Conservation (phyloP, 2,888 invertebrate genomes). For the Notocelia uddmanniana region DNA sequence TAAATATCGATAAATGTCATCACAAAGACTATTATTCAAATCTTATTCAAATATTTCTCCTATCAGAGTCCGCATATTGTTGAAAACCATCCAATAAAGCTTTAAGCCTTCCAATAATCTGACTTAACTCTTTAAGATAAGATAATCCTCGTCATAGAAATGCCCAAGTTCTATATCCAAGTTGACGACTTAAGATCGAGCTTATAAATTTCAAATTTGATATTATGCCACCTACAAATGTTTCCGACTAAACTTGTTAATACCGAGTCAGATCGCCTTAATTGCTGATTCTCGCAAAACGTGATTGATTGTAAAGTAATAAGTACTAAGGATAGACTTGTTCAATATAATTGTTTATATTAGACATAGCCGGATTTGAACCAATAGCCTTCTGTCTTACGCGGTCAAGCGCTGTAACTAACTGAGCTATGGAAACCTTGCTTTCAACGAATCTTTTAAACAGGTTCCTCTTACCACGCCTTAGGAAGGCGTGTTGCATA, state of each 20-base stretch:
- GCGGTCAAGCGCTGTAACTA: too few relatives aligned
- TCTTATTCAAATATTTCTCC: background rate
- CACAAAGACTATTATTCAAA: background rate
- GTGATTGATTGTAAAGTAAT: background rate
- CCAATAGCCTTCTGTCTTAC: too few relatives aligned
- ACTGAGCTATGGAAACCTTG: too few relatives aligned
- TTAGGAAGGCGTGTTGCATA: too few relatives aligned
- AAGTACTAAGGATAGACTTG: too few relatives aligned
- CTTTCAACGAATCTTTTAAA: too few relatives aligned
- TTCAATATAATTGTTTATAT: too few relatives aligned
- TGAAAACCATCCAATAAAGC: background rate
- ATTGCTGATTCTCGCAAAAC: too few relatives aligned
- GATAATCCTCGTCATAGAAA: conserved; percentile 23
- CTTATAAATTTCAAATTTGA: conserved; percentile 40
- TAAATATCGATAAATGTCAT: too few relatives aligned
- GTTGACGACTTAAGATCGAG: conserved; percentile 28
- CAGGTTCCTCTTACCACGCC: too few relatives aligned
- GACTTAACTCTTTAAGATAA: conserved; percentile 15
- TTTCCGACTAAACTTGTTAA: conserved; percentile 5
- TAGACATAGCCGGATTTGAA: too few relatives aligned
- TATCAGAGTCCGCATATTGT: background rate
- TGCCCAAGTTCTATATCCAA: conserved; percentile 18
- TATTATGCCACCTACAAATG: conserved; percentile 17
- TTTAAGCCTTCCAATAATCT: conserved; percentile 14
- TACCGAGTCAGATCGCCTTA: background rate